Evolutionary conservation across 1,140 invertebrate genomes (phyloP), one percentile per base, ranked within the genome.

Genomic region (Heterodera schachtii): DNA sequence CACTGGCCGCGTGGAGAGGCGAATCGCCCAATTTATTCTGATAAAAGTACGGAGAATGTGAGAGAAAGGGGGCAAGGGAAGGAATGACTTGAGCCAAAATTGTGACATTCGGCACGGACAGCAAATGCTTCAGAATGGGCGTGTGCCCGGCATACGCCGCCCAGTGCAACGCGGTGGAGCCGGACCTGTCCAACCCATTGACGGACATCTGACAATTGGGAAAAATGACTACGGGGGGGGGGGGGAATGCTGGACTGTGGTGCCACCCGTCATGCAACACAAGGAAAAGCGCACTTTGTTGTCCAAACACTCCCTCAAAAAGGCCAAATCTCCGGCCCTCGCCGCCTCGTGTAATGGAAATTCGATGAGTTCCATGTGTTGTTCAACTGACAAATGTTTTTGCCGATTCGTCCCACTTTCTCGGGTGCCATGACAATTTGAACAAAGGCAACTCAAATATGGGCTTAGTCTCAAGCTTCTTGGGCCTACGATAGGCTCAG

Each of bases 281-380:
- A 79, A 0, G 19, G n/a, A 47, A 43, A 21, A 44, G 47, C 86
- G 83, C 80, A 94, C 93, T 73, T 93, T 92, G 88, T 93, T 92
- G 74, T 87, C 87, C 9, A 94, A 86, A 86, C 93, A 93, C 90
- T 94, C 93, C 78, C 87, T 85, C 77, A 94, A 86, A 85, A 94
- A 93, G 6, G 90, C 90, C 5, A 93, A 84, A 87, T 94, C 94
- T 31, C 93, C 94, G 82, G 93, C 90, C 87, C 93, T 92, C 3
- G 93, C 93, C 83, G 93, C 93, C 90, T 94, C 93, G 86, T 94
- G 93, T 41, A 94, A 86, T 19, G 93, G 93, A 81, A 92, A 90
- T 77, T 93, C 91, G 70, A 94, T 90, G 82, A 92, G 91, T 87
- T 93, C 92, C 43, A 92, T 92, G 87, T 93, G 93, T 83, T 92